These are phyloP conservation scores for Daboia siamensis DNA, from an alignment of 2,113 vertebrate species.

Conservation along the genomic window DNA sequence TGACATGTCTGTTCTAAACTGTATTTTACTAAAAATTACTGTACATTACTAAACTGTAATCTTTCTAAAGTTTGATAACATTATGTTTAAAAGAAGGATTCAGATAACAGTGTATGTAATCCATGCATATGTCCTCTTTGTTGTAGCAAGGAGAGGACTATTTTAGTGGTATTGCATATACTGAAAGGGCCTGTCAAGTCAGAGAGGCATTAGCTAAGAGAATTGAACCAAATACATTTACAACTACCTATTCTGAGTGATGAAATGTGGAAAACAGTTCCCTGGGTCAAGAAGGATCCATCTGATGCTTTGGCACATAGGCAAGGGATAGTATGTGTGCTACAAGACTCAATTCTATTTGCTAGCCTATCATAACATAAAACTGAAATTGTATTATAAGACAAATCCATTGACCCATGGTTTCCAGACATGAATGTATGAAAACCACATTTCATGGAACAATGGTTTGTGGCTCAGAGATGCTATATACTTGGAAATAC, in stretches of 20 bases:
- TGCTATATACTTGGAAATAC: background rate
- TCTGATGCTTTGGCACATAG: background rate
- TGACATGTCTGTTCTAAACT: no score
- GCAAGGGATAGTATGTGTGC: background rate
- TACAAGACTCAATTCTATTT: background rate
- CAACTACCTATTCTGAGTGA: background rate
- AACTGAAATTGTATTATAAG: background rate
- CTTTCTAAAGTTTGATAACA: background rate
- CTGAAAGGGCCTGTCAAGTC: background rate
- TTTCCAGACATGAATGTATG: background rate
- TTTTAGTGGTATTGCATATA: background rate
- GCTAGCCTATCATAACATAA: background rate
- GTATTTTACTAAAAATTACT: no score
- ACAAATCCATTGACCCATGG: background rate
- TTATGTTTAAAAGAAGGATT: background rate
- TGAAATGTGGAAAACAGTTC: background rate
- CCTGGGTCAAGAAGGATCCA: background rate
- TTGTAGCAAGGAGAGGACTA: background rate
- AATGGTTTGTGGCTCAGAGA: background rate
- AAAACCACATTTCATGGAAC: background rate
- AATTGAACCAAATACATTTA: background rate
- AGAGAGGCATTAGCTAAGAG: background rate
- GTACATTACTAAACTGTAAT: background rate
- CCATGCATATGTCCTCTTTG: background rate
- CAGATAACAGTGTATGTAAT: background rate